phyloP scores from a whole-genome alignment of 2,888 invertebrate genomes.

The Dynastes grantii region DNA sequence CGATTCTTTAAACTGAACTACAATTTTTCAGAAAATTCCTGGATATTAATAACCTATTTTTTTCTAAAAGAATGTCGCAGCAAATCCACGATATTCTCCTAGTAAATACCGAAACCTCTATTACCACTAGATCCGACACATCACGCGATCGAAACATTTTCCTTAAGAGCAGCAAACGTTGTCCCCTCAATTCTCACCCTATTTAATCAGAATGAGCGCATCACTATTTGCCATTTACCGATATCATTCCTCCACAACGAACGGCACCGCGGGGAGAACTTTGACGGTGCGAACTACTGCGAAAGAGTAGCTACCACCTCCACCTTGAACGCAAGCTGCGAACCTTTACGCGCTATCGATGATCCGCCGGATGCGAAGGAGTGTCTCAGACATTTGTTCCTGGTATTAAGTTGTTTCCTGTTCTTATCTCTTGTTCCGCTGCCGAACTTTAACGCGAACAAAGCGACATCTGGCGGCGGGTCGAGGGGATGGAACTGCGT shows the following conservation, averaged over 20 bases:
- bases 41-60: too few relatives aligned
- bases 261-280: slow-evolving; percentile 23
- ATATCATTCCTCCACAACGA: background rate
- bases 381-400: slow-evolving; percentile 30
- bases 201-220: slow-evolving; percentile 24
- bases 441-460: slow-evolving; percentile 25
- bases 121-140: too few relatives aligned
- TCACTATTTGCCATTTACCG: slow-evolving; percentile 31
- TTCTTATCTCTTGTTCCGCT: slow-evolving; percentile 23
- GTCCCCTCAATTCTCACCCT: slow-evolving; percentile 23
- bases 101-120: too few relatives aligned
- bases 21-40: too few relatives aligned
- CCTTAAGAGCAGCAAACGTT: background rate
- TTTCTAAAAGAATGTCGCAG: too few relatives aligned
- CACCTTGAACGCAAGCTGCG: background rate
- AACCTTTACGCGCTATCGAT: slow-evolving; percentile 1
- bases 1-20: too few relatives aligned
- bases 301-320: background rate
- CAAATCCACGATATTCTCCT: too few relatives aligned
- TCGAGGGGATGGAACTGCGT: background rate
- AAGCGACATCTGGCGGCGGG: slow-evolving; percentile 1
- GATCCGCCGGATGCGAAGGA: slow-evolving; percentile 26
- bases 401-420: slow-evolving; percentile 31
- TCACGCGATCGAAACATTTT: slow-evolving; percentile 5
- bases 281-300: background rate